Evolutionary conservation across 2,113 vertebrate species (phyloP).

Genomic region (Alces alces): DNA sequence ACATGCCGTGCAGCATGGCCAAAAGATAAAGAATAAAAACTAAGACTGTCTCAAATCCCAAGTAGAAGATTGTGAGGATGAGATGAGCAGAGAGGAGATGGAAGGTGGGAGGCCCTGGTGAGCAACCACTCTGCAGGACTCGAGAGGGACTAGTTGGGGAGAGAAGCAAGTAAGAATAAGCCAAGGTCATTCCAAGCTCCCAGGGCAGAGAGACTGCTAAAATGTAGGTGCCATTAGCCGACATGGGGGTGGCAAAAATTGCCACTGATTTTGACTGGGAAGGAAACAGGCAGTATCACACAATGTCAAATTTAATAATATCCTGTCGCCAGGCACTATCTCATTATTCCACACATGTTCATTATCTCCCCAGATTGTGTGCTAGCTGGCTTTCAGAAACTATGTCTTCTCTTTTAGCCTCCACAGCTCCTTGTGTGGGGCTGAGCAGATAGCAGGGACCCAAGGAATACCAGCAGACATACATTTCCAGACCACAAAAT

Average conservation of each 20-base stretch:
- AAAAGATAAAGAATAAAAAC: neutral
- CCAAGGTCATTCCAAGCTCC: neutral
- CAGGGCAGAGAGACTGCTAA: neutral
- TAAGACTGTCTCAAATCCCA: neutral
- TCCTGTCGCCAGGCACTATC: neutral
- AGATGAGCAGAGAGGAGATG: neutral
- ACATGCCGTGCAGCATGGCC: neutral
- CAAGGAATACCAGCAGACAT: neutral
- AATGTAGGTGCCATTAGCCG: neutral
- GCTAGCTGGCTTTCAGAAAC: conserved; percentile 25
- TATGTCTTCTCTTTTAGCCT: neutral
- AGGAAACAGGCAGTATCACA: conserved; percentile 28
- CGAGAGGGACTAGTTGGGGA: neutral
- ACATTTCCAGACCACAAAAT: neutral
- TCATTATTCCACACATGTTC: conserved; percentile 54
- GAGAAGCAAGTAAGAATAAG: neutral
- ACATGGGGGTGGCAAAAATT: neutral
- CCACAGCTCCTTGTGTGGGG: neutral
- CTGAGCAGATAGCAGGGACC: neutral
- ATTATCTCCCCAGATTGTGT: conserved; percentile 46
- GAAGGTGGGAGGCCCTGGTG: neutral
- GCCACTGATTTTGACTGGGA: conserved; percentile 12
- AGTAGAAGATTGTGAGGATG: neutral
- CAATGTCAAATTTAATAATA: conserved; percentile 44
- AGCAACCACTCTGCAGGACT: neutral